Evolutionary conservation across 2,888 invertebrate species (phyloP).

Genomic region (Tholera decimalis): DNA sequence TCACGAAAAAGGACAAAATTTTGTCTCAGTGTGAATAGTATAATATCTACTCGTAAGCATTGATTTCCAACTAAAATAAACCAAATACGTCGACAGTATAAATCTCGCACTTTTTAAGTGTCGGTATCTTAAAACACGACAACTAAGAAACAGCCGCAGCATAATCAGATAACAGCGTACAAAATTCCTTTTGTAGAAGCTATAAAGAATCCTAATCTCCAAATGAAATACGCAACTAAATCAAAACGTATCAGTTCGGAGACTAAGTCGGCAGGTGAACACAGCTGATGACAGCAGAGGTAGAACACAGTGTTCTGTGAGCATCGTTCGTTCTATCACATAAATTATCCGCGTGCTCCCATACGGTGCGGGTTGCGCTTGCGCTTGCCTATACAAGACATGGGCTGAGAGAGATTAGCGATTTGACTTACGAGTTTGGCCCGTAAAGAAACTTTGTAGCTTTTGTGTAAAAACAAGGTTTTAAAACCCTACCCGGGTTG

Average conservation of each 20-base stretch:
- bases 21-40: conserved; percentile 7
- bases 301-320: conserved; percentile 75
- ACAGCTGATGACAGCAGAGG: conserved; percentile 70
- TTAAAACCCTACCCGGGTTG: neutral
- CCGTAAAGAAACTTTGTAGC: too few species aligned
- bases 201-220: conserved; percentile 62
- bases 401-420: conserved; percentile 51
- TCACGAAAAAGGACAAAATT: neutral
- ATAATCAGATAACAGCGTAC: conserved; percentile 39
- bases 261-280: conserved; percentile 72
- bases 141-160: conserved; percentile 32
- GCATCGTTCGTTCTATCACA: conserved; percentile 73
- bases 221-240: conserved; percentile 59
- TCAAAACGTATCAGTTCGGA: conserved; percentile 66
- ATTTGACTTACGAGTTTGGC: neutral
- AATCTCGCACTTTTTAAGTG: conserved; percentile 37
- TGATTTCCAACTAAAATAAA: conserved; percentile 39
- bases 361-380: conserved; percentile 70
- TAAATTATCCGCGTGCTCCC: conserved; percentile 79
- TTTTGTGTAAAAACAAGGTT: neutral
- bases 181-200: conserved; percentile 46
- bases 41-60: conserved; percentile 2
- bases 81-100: conserved; percentile 47
- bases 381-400: conserved; percentile 28
- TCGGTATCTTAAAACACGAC: conserved; percentile 44